These are phyloP conservation scores for Lepidiolamprologus cunningtoni DNA, from an alignment of 2,113 vertebrate genomes.

Conservation along the genomic window DNA sequence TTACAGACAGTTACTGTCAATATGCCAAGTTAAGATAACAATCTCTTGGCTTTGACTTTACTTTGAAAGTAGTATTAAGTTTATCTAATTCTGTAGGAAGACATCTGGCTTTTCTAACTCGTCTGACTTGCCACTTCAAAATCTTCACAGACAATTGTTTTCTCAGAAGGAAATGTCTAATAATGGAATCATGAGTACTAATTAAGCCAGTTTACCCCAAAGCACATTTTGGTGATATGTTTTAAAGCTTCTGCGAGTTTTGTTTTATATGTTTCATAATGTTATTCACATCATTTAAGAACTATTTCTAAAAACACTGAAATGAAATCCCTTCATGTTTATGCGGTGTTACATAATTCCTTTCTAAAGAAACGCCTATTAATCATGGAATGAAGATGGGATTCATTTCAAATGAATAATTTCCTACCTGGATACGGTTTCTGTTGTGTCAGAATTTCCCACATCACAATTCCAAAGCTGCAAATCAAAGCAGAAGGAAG, in stretches of 20 bases:
- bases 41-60: neutral
- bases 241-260: neutral
- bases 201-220: neutral
- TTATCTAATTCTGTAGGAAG: neutral
- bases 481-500: constrained; percentile 5
- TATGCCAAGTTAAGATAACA: neutral
- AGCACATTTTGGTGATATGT: neutral
- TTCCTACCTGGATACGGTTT: constrained; percentile 76
- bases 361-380: neutral
- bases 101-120: neutral
- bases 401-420: neutral
- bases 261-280: neutral
- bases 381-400: neutral
- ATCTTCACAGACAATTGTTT: neutral
- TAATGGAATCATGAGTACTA: neutral
- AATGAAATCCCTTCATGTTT: neutral
- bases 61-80: neutral
- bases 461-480: constrained; percentile 84
- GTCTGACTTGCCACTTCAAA: neutral
- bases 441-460: constrained; percentile 86
- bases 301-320: neutral
- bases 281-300: neutral
- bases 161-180: neutral
- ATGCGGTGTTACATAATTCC: neutral
- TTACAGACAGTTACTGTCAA: neutral